Percentiles rank a stretch among this genome's conserved stretches.
phyloP scores from a whole-genome alignment of 2,113 vertebrate species.

The Prionailurus bengalensis region DNA sequence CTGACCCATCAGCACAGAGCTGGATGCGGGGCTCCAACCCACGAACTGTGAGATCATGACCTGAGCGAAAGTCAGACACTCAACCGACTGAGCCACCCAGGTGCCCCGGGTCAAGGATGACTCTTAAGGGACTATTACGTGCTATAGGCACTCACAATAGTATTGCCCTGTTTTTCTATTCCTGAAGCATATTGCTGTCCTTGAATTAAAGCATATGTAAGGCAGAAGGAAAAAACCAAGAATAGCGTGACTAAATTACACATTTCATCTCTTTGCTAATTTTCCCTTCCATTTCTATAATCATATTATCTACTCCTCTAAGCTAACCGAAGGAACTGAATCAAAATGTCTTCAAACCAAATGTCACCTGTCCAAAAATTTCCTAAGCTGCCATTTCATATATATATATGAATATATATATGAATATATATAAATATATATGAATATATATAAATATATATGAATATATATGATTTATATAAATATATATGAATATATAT shows the following conservation, averaged over 20 bases:
- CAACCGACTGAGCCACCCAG: too few relatives aligned
- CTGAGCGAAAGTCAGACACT: too few relatives aligned
- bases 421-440: too few relatives aligned
- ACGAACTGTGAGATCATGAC: too few relatives aligned
- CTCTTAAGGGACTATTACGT: neutral
- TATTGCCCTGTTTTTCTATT: neutral
- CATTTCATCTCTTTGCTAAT: neutral
- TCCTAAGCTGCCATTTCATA: neutral
- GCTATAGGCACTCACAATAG: neutral
- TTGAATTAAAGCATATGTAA: neutral
- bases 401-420: too few relatives aligned
- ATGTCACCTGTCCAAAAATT: neutral
- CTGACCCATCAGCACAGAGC: too few relatives aligned
- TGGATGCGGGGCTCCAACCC: too few relatives aligned
- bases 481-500: too few relatives aligned
- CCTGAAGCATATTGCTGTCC: neutral
- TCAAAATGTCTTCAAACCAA: conserved; percentile 8
- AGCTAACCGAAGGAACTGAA: neutral
- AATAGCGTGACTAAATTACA: neutral
- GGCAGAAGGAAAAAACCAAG: neutral
- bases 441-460: too few relatives aligned
- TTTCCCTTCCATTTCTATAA: neutral
- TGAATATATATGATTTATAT: too few relatives aligned
- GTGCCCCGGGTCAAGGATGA: neutral
- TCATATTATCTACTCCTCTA: neutral